These are phyloP conservation scores for Vireo altiloquus DNA, from an alignment of 2,113 vertebrate genomes.

Conservation along the genomic window DNA sequence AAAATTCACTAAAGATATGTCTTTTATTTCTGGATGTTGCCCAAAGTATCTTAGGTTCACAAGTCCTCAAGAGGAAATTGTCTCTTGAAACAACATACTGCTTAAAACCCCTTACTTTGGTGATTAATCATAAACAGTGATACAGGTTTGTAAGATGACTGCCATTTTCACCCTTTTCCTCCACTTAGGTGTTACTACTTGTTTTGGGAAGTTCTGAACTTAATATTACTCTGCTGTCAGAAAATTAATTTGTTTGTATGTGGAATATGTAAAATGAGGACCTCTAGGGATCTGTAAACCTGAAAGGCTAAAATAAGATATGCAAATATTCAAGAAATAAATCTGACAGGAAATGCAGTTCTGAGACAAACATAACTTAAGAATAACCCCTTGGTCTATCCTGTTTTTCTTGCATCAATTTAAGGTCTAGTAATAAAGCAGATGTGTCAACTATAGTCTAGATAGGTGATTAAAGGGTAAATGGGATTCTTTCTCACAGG, in stretches of 20 bases:
- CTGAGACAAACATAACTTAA: not conserved
- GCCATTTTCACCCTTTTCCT: not conserved
- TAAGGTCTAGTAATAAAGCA: not conserved
- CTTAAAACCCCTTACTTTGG: not conserved
- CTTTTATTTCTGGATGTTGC: not conserved
- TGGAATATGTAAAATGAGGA: not conserved
- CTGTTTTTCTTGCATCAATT: not conserved
- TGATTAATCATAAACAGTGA: not conserved
- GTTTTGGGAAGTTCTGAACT: not conserved
- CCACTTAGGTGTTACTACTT: not conserved
- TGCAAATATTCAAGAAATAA: not conserved
- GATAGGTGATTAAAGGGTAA: not conserved
- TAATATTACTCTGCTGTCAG: not conserved
- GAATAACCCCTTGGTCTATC: not conserved
- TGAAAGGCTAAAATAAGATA: not conserved
- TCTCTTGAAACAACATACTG: not conserved
- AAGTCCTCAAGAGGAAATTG: not conserved
- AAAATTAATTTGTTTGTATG: not conserved
- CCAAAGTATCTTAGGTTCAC: not conserved
- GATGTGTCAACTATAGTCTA: not conserved
- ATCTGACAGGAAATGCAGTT: not conserved
- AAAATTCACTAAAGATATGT: not conserved
- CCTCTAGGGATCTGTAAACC: not conserved
- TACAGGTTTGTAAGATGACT: not conserved
- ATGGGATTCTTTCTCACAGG: not conserved